phyloP scores from a whole-genome alignment of 1,140 invertebrate genomes.

The Globodera ellingtonae region DNA sequence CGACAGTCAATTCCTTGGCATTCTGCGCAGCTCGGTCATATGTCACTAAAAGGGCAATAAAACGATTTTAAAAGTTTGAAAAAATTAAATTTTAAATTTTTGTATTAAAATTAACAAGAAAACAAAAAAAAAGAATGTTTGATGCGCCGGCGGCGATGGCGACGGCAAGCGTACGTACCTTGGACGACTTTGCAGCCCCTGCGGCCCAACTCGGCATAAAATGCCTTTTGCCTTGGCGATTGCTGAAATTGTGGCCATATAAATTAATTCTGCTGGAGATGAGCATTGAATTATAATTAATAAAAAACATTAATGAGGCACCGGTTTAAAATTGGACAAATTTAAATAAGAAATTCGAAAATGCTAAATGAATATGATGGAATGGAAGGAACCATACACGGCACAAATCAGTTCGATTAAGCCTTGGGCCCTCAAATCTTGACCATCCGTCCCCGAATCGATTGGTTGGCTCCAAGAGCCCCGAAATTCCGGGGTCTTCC shows the following conservation, averaged over 20 bases:
- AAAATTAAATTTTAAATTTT: not conserved
- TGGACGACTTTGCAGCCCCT: slow-evolving; percentile 69
- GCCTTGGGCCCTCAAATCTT: too few species aligned
- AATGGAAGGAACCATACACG: not conserved
- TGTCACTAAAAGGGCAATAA: slow-evolving; percentile 71
- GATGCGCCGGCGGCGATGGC: too few species aligned
- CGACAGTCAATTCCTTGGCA: slow-evolving; percentile 92
- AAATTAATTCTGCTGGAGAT: not conserved
- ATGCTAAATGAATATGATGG: not conserved
- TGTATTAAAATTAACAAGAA: too few species aligned
- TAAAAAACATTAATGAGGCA: slow-evolving; percentile 5
- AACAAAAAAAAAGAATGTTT: too few species aligned
- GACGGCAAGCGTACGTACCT: slow-evolving; percentile 81
- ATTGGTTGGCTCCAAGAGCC: too few species aligned
- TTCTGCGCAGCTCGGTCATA: slow-evolving; percentile 95
- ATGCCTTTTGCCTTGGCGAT: slow-evolving; percentile 52
- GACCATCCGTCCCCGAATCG: too few species aligned
- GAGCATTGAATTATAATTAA: not conserved
- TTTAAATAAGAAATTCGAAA: not conserved
- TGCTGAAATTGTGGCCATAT: slow-evolving; percentile 36
- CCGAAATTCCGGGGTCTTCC: too few species aligned
- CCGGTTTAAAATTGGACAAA: slow-evolving; percentile 33
- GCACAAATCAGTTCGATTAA: too few species aligned
- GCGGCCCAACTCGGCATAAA: slow-evolving; percentile 49
- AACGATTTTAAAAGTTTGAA: not conserved